Percentiles rank a stretch among this genome's conserved stretches.
Evolutionary conservation across 2,797 vertebrate genomes (phyloP).

Genomic region (Artibeus lituratus): DNA sequence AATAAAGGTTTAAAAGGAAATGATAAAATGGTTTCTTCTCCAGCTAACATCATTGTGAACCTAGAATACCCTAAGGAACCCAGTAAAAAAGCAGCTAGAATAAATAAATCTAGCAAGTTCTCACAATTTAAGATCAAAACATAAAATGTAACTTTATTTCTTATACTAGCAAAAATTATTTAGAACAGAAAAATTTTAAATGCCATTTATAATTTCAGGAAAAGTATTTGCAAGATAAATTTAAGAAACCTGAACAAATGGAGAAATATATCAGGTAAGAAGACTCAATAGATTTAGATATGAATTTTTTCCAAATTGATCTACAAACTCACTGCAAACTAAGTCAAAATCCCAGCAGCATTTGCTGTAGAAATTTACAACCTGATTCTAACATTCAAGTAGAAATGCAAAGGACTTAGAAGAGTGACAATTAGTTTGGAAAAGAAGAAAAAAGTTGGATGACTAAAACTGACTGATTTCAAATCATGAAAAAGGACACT

Average conservation of each 20-base stretch:
- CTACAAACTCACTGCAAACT: background rate
- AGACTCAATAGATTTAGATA: background rate
- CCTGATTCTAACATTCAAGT: background rate
- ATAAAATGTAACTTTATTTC: background rate
- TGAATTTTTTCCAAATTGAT: background rate
- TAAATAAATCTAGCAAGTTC: background rate
- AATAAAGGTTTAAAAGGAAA: background rate
- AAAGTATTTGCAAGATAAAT: background rate
- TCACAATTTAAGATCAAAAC: background rate
- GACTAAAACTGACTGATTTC: background rate
- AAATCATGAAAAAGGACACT: background rate
- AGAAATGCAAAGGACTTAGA: background rate
- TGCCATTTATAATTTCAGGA: background rate
- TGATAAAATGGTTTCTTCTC: background rate
- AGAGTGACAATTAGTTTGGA: background rate
- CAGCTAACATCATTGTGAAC: background rate
- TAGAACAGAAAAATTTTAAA: background rate
- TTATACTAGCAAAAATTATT: background rate
- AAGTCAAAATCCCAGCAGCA: background rate
- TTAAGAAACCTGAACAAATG: background rate
- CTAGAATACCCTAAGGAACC: background rate
- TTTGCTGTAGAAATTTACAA: background rate
- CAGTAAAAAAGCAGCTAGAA: background rate
- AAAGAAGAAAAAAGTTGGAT: background rate
- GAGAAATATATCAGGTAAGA: background rate